Conservation (phyloP, 2,888 invertebrate species). For the Sinotaia quadrata region DNA sequence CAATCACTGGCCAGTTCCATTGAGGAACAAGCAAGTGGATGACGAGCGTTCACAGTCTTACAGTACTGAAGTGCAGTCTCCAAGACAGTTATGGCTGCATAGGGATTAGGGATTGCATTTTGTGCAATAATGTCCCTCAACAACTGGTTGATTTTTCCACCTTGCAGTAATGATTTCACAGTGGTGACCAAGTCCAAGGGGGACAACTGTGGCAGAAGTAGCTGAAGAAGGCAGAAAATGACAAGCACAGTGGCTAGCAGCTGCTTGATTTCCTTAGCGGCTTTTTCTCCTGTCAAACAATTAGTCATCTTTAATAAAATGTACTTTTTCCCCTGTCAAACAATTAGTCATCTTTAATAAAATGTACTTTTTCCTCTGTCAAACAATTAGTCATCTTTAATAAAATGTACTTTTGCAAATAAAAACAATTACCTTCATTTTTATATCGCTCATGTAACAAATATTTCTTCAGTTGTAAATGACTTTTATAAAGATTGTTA, state of each 20-base stretch:
- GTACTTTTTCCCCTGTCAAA: conserved; percentile 15
- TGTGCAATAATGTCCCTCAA: no score
- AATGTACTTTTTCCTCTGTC: no score
- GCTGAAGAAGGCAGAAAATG: conserved; percentile 35
- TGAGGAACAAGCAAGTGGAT: conserved; percentile 41
- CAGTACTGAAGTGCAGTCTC: conserved; percentile 34
- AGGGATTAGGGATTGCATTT: no score
- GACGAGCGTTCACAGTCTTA: conserved; percentile 19
- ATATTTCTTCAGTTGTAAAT: no score
- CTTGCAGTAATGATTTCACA: no score
- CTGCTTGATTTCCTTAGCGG: conserved; percentile 35
- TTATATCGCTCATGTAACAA: no score
- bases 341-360: conserved; percentile 1
- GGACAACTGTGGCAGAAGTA: conserved; percentile 31
- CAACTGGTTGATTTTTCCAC: no score
- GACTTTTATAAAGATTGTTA: no score
- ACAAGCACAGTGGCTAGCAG: conserved; percentile 44
- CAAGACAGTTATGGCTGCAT: neutral
- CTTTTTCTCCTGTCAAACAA: conserved; percentile 38
- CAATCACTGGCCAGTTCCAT: conserved; percentile 47
- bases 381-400: neutral
- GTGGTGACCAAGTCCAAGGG: neutral
- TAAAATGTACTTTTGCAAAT: no score
- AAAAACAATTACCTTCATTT: no score
- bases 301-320: neutral